Evolutionary conservation across 2,113 vertebrate species (phyloP).

Genomic region (Clarias gariepinus): DNA sequence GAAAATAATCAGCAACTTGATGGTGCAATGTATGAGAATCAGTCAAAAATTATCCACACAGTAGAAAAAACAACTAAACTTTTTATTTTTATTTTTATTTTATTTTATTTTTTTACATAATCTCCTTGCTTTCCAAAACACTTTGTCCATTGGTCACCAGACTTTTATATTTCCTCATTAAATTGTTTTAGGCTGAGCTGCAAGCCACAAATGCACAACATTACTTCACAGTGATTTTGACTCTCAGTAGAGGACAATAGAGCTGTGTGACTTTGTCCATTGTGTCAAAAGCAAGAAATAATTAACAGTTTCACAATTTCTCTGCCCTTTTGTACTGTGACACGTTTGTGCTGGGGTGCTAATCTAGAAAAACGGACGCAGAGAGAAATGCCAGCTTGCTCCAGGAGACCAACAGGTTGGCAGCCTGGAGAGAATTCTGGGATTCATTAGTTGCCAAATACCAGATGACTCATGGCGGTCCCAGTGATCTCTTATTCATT

Average conservation of each 20-base stretch:
- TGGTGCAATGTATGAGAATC: no score
- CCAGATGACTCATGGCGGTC: conserved; percentile 67
- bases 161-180: no score
- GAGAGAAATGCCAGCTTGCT: conserved; percentile 48
- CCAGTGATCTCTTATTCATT: conserved; percentile 69
- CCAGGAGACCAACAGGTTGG: conserved; percentile 53
- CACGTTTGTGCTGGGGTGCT: conserved; percentile 23
- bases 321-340: conserved; percentile 28
- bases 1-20: no score
- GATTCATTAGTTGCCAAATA: conserved; percentile 70
- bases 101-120: no score
- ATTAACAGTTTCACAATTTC: conserved; percentile 34
- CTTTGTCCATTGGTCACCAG: no score
- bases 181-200: no score
- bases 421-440: conserved; percentile 58
- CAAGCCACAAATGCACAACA: neutral
- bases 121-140: no score
- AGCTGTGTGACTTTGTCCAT: neutral
- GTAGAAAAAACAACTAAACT: no score
- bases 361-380: conserved; percentile 25
- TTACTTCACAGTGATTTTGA: conserved; percentile 3
- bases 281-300: conserved; percentile 40
- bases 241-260: neutral
- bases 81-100: no score
- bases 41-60: no score